Base-by-base conservation (phyloP, 1,140 invertebrate species). In the Cepaea nemoralis region DNA sequence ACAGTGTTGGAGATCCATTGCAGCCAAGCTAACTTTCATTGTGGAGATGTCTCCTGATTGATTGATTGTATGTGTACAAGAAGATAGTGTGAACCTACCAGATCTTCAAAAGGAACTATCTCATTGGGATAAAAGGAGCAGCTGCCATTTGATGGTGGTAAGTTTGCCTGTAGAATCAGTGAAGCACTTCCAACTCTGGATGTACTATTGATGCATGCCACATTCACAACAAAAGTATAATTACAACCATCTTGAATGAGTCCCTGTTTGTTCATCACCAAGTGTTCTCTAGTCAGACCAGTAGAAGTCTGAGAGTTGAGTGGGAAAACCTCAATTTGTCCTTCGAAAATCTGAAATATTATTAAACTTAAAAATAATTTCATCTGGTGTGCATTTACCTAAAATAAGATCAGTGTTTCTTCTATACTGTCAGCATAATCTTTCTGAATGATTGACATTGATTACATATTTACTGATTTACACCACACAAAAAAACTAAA, bases 181-280 rank as follows among this genome's bases (percentile, higher is more conserved):
- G 75, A 84, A 39, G 85, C 76, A 27, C 63, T 66, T n/a, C 80
- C 80, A n/a, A 69, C 66, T 3, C 19, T 75, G 16, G 45, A 71
- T 37, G 39, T 74, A 22, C 66, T 55, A 33, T 35, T 40, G 19
- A 70, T 50, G 16, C 76, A 84, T 16, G 77, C 82, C 0, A 86
- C 85, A 35, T 74, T 66, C 0, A 89, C 78, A 37, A 69, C 82
- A 67, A 87, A 86, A 31, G 75, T 86, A 80, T 90, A 88, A 39
- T 45, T 66, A 39, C 69, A 71, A 19, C 77, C 83, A 37, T 80
- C 67, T 27, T 81, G 80, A 10, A 88, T 80, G 1, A 86, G 85
- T 16, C 87, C 81, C 77, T 87, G 87, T 40, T 74, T 59, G 19
- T 70, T 81, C 63, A 82, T 50, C 73, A 67, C 86, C 80, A 81